These are phyloP conservation scores for Drosophila anomelani DNA, from an alignment of 2,888 invertebrate genomes.

Conservation along the genomic window DNA sequence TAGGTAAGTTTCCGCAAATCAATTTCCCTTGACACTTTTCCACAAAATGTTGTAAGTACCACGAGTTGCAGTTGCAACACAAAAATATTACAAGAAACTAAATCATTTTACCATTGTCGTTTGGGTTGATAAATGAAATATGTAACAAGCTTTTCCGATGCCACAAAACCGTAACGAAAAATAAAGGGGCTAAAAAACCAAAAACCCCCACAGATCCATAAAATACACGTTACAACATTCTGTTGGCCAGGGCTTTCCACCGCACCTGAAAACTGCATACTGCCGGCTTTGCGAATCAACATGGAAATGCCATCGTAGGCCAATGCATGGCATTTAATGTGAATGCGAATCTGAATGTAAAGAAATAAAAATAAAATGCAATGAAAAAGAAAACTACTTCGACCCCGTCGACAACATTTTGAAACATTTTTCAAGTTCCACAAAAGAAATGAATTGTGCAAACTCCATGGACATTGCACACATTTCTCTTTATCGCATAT, in stretches of 20 bases:
- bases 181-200: not conserved
- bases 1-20: conserved; percentile 63
- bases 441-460: conserved; percentile 37
- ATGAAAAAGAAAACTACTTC: conserved; percentile 22
- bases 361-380: conserved; percentile 36
- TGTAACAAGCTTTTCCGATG: conserved; percentile 61
- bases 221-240: conserved; percentile 33
- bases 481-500: conserved; percentile 4
- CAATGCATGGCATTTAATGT: conserved; percentile 56
- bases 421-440: conserved; percentile 58
- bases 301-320: conserved; percentile 73
- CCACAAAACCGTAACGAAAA: conserved; percentile 2
- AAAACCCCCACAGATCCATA: conserved; percentile 34
- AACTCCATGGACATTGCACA: conserved; percentile 13
- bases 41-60: conserved; percentile 63
- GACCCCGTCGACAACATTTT: conserved; percentile 30
- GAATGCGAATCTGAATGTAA: conserved; percentile 35
- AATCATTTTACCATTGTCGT: conserved; percentile 21
- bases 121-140: conserved; percentile 62
- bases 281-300: conserved; percentile 44
- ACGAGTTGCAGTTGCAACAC: conserved; percentile 22
- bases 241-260: conserved; percentile 21
- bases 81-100: conserved; percentile 16
- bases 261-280: not conserved
- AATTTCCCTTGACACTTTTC: conserved; percentile 13